Conservation (phyloP, 2,113 vertebrate species). For the Pteronura brasiliensis region DNA sequence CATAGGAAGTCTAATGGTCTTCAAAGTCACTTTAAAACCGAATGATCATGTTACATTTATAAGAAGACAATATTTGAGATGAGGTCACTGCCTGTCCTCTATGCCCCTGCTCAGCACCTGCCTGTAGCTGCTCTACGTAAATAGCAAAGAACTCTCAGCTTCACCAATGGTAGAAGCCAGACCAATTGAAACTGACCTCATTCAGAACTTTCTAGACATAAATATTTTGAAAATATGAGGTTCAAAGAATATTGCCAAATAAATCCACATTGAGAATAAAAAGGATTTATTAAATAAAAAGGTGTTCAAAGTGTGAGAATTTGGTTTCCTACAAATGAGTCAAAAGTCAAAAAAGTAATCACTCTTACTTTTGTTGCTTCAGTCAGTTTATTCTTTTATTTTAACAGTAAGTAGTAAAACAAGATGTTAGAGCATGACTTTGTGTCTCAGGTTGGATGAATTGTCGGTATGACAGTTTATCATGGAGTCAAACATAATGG, state of each 20-base stretch:
- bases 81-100: not conserved
- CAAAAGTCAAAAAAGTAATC: slow-evolving; percentile 25
- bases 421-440: not conserved
- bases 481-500: not conserved
- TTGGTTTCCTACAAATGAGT: not conserved
- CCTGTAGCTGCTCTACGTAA: not conserved
- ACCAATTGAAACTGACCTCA: not conserved
- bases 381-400: slow-evolving; percentile 11
- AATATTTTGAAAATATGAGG: not conserved
- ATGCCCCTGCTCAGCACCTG: not conserved
- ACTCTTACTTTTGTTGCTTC: not conserved
- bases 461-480: not conserved
- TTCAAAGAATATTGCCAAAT: not conserved
- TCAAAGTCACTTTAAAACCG: not conserved
- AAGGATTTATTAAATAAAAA: not conserved
- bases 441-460: not conserved
- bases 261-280: not conserved
- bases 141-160: not conserved
- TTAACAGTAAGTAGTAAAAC: not conserved
- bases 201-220: slow-evolving; percentile 30
- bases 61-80: not conserved
- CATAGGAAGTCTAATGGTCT: not conserved
- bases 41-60: not conserved
- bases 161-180: not conserved
- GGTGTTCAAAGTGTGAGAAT: not conserved